These are phyloP conservation scores for Menidia beryllina DNA, from an alignment of 2,113 vertebrate species.

Conservation along the genomic window DNA sequence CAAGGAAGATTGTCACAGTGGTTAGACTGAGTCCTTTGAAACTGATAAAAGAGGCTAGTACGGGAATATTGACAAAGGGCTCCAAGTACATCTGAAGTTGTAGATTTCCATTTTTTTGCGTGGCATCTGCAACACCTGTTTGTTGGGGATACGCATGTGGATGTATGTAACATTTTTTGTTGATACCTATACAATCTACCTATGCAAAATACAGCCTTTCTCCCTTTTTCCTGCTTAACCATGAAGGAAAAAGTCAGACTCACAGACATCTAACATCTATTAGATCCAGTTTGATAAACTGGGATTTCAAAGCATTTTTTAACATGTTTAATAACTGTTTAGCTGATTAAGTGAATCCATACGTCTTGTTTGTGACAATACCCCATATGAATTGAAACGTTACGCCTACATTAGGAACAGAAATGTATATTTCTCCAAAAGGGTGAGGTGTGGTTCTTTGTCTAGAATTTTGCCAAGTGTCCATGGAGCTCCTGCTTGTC, in stretches of 20 bases:
- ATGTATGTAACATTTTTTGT: background rate
- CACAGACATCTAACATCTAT: constrained; percentile 43
- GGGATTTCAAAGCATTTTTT: background rate
- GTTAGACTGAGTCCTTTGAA: background rate
- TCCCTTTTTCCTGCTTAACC: constrained; percentile 17
- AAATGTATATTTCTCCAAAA: constrained; percentile 4
- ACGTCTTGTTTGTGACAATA: background rate
- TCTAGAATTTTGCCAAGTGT: constrained; percentile 33
- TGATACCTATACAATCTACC: background rate
- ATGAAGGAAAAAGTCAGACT: constrained; percentile 8
- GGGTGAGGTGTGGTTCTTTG: constrained; percentile 21
- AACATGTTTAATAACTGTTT: background rate
- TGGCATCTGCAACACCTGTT: background rate
- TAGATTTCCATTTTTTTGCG: background rate
- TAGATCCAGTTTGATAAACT: background rate
- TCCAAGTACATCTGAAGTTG: constrained; percentile 2
- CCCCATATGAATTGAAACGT: background rate
- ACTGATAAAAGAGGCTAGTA: constrained; percentile 8
- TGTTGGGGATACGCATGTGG: background rate
- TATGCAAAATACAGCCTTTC: background rate
- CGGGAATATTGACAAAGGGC: background rate
- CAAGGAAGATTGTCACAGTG: constrained; percentile 26
- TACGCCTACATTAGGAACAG: background rate
- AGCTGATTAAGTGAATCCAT: background rate
- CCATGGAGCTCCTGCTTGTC: constrained; percentile 41